Percentiles rank a stretch among this genome's conserved stretches.
Evolutionary conservation across 2,797 vertebrate genomes (phyloP).

Genomic region (Hemitrygon akajei): DNA sequence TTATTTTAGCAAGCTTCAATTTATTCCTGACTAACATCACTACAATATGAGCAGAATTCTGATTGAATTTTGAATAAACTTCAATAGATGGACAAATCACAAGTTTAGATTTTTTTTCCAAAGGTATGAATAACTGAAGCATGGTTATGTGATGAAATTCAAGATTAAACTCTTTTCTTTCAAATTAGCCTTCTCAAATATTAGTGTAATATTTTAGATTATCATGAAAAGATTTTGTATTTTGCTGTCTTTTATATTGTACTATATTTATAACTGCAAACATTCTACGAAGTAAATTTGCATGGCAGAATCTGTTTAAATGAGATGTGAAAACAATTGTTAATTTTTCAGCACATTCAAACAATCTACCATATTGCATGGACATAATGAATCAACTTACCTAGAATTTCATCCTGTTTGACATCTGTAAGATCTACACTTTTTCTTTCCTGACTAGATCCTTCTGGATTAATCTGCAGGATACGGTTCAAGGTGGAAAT

Average conservation of each 20-base stretch:
- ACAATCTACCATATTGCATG: no score
- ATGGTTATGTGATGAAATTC: background rate
- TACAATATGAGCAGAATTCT: background rate
- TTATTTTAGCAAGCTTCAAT: background rate
- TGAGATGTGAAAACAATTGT: background rate
- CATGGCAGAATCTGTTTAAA: background rate
- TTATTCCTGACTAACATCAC: background rate
- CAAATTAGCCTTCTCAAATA: background rate
- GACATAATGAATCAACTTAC: background rate
- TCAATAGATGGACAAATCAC: background rate
- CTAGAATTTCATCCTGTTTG: constrained; percentile 68
- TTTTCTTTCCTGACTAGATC: constrained; percentile 70
- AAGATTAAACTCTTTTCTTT: background rate
- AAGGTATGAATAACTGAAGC: background rate
- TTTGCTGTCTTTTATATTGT: background rate
- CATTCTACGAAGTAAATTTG: background rate
- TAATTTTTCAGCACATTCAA: background rate
- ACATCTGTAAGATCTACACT: constrained; percentile 82
- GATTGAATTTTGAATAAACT: background rate
- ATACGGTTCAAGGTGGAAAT: constrained; percentile 91
- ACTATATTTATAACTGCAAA: background rate
- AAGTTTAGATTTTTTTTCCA: background rate
- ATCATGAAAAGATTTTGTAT: background rate
- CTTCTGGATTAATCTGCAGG: constrained; percentile 89
- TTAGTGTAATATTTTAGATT: background rate